A percentile compares a stretch with the other conserved stretches of the same genome.
phyloP scores from a whole-genome alignment of 2,888 invertebrate genomes.

The Lomographa bimaculata region DNA sequence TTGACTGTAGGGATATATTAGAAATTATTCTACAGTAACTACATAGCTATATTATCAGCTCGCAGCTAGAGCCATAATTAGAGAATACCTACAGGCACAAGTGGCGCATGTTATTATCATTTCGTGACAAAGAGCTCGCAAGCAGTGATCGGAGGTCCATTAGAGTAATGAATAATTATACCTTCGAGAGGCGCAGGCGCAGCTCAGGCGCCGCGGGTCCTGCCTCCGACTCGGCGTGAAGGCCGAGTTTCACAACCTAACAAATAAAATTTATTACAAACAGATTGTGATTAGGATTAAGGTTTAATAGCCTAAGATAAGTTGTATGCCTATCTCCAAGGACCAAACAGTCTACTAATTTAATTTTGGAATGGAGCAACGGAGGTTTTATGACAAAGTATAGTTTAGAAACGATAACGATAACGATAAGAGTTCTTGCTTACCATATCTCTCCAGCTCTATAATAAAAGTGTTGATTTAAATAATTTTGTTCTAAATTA shows the following conservation, averaged over 20 bases:
- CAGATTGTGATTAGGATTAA: conserved; percentile 39
- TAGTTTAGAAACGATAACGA: too few relatives aligned
- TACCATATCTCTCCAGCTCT: too few relatives aligned
- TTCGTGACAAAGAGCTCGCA: conserved; percentile 63
- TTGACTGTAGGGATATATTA: too few relatives aligned
- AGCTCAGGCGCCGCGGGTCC: conserved; percentile 46
- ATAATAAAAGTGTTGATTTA: too few relatives aligned
- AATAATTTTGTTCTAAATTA: too few relatives aligned
- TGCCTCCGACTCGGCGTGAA: conserved; percentile 49
- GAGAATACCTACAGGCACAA: conserved; percentile 12
- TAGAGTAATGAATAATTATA: conserved; percentile 72
- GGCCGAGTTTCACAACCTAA: conserved; percentile 62
- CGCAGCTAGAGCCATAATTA: too few relatives aligned
- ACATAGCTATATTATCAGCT: too few relatives aligned
- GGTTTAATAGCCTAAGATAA: conserved; percentile 36
- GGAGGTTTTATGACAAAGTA: too few relatives aligned
- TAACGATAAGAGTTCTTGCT: too few relatives aligned
- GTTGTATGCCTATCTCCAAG: conserved; percentile 20
- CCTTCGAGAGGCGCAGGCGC: conserved; percentile 36
- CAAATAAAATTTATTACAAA: conserved; percentile 35
- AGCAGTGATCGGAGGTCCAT: conserved; percentile 61
- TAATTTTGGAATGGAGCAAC: conserved; percentile 8
- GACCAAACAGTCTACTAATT: conserved; percentile 11
- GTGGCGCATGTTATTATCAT: conserved; percentile 40
- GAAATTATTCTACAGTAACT: too few relatives aligned